These are phyloP conservation scores for Rhagium mordax DNA, from an alignment of 2,888 invertebrate species.

Conservation along the genomic window DNA sequence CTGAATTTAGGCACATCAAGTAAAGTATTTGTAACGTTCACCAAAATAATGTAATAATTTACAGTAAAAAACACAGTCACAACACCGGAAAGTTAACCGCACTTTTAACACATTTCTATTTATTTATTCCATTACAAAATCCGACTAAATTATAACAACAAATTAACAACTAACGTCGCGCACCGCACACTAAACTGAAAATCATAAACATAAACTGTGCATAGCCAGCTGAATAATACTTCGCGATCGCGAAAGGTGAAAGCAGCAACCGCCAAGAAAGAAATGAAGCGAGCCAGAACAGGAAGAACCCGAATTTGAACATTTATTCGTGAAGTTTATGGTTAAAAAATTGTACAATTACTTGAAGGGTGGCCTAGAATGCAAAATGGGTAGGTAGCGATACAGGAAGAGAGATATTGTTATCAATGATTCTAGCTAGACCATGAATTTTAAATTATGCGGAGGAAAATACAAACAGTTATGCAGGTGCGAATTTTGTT, in stretches of 20 bases:
- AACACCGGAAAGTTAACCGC: background rate
- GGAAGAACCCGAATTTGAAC: constrained; percentile 47
- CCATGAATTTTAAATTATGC: background rate
- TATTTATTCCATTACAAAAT: background rate
- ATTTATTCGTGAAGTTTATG: no score
- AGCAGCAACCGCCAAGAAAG: constrained; percentile 50
- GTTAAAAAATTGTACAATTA: background rate
- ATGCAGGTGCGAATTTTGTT: background rate
- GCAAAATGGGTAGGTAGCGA: background rate
- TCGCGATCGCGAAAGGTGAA: constrained; percentile 51
- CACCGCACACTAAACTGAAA: constrained; percentile 45
- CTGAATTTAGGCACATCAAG: background rate
- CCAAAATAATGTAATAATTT: background rate
- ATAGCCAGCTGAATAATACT: constrained; percentile 20
- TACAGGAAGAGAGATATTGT: background rate
- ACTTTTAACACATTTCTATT: background rate
- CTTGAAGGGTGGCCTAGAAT: background rate
- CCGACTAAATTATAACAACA: background rate
- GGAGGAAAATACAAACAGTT: background rate
- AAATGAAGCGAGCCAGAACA: constrained; percentile 48
- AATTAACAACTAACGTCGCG: constrained; percentile 41
- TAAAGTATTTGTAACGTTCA: background rate
- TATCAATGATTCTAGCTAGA: background rate
- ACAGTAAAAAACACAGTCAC: background rate
- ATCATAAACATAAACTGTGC: constrained; percentile 47